Evolutionary conservation across 1,140 invertebrate genomes (phyloP).

Genomic region (Drosophila ficusphila): DNA sequence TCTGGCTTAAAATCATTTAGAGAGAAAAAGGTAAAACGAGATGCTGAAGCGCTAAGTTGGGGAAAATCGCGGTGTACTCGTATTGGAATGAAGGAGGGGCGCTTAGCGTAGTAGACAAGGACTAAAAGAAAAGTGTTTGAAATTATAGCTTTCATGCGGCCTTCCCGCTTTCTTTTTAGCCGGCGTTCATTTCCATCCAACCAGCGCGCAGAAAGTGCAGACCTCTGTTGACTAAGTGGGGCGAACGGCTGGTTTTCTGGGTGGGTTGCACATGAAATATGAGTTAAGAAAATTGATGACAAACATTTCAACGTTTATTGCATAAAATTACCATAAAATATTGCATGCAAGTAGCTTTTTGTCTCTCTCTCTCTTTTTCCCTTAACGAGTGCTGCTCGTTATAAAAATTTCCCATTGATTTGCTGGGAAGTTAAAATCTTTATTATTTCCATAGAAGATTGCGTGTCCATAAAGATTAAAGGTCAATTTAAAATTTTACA

Average conservation of each 20-base stretch:
- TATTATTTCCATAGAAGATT: conserved; percentile 22
- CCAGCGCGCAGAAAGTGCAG: conserved; percentile 12
- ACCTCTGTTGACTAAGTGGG: conserved; percentile 22
- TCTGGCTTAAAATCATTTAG: conserved; percentile 35
- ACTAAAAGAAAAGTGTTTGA: conserved; percentile 41
- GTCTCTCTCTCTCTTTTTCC: conserved; percentile 10
- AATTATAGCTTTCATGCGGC: conserved; percentile 47
- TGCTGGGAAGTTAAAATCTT: conserved; percentile 17
- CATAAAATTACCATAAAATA: conserved; percentile 83
- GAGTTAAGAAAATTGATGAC: conserved; percentile 82
- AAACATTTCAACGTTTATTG: conserved; percentile 82
- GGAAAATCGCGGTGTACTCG: neutral
- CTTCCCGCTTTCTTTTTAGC: neutral
- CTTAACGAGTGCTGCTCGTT: conserved; percentile 48
- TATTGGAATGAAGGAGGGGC: neutral
- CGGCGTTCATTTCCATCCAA: neutral
- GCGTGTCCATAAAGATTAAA: neutral
- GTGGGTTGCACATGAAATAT: conserved; percentile 73
- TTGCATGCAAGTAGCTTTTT: conserved; percentile 61
- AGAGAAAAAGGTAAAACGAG: conserved; percentile 10
- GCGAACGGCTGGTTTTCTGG: neutral
- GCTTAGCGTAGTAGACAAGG: conserved; percentile 14
- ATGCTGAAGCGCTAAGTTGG: conserved; percentile 1
- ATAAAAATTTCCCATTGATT: conserved; percentile 38
- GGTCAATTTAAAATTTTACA: neutral